Evolutionary conservation across 2,797 vertebrate species (phyloP).

Genomic region (Pangasius krempfi): DNA sequence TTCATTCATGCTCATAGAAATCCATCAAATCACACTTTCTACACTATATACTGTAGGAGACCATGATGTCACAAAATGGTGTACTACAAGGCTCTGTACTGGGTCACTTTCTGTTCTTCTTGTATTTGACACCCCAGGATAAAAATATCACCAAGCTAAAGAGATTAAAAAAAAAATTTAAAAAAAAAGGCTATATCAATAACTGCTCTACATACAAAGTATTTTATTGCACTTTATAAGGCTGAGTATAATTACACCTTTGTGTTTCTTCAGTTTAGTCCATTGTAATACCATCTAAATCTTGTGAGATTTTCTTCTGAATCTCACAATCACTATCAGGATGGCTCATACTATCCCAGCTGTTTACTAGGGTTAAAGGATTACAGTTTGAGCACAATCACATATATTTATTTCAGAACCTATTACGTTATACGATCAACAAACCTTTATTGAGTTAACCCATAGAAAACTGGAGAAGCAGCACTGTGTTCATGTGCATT

Average conservation of each 20-base stretch:
- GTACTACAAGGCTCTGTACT: not conserved
- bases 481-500: not conserved
- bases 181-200: not conserved
- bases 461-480: not conserved
- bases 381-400: not conserved
- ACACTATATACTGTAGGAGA: not conserved
- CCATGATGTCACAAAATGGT: not conserved
- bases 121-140: not conserved
- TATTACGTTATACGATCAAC: not conserved
- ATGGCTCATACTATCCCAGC: not conserved
- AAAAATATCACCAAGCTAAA: not conserved
- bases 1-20: not conserved
- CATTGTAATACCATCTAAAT: not conserved
- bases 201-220: not conserved
- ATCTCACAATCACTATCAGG: not conserved
- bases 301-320: not conserved
- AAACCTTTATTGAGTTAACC: not conserved
- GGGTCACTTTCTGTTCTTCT: not conserved
- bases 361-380: not conserved
- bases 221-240: not conserved
- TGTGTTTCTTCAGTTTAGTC: not conserved
- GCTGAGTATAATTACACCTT: not conserved
- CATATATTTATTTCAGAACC: not conserved
- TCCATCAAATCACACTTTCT: not conserved
- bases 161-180: not conserved